Conservation (phyloP, 2,797 vertebrate species). For the Sphenopsis melanotis region DNA sequence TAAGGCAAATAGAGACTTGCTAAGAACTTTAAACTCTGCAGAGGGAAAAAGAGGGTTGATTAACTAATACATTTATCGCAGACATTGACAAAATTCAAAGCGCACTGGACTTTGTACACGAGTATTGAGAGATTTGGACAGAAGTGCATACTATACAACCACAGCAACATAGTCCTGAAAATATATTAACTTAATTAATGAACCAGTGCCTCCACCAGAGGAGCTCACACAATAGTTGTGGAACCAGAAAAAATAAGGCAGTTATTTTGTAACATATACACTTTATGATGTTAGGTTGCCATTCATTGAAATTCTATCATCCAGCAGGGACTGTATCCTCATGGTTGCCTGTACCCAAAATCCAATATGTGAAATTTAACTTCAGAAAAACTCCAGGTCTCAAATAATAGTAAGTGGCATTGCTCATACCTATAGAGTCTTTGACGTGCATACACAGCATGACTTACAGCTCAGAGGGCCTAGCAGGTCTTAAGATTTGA, state of each 20-base stretch:
- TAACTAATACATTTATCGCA: not conserved
- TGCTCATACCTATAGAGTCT: not conserved
- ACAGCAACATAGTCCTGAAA: not conserved
- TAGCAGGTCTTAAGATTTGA: not conserved
- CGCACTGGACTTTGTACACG: rapidly evolving
- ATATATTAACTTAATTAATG: not conserved
- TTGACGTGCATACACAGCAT: not conserved
- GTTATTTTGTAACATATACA: not conserved
- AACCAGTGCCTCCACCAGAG: not conserved
- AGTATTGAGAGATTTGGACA: not conserved
- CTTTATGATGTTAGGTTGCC: not conserved
- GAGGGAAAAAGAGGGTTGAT: not conserved
- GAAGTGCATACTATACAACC: not conserved
- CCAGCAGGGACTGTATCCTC: not conserved
- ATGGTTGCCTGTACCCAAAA: not conserved
- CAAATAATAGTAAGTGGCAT: not conserved
- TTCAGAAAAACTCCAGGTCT: not conserved
- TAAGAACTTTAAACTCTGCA: not conserved
- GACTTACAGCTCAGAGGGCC: not conserved
- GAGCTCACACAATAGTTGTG: not conserved
- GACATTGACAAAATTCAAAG: not conserved
- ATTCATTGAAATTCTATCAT: not conserved
- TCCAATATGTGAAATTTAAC: not conserved
- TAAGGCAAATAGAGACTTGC: not conserved
- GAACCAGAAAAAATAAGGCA: not conserved